Evolutionary conservation across 2,113 vertebrate species (phyloP).

Genomic region (Eonycteris spelaea): DNA sequence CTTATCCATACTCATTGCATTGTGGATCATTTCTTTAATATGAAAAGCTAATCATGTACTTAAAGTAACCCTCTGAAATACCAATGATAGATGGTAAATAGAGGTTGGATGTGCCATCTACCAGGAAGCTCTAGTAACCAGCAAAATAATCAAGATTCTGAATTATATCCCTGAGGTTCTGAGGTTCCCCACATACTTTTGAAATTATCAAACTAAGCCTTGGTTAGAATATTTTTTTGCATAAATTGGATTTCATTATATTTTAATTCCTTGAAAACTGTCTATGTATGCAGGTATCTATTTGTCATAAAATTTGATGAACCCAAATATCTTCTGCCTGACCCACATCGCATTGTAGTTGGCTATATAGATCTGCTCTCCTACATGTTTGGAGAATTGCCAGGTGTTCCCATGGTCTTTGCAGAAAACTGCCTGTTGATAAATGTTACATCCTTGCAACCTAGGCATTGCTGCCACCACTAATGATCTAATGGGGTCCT

Average conservation of each 20-base stretch:
- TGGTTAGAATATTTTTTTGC: background rate
- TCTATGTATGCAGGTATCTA: background rate
- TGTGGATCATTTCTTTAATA: constrained; percentile 7
- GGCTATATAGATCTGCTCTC: background rate
- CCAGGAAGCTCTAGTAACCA: background rate
- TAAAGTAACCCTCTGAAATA: background rate
- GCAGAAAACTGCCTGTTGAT: constrained; percentile 31
- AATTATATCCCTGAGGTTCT: background rate
- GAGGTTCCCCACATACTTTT: background rate
- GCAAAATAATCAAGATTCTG: background rate
- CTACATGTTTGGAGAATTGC: background rate
- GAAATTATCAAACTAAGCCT: constrained; percentile 5
- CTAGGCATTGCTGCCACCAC: background rate
- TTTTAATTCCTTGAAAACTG: constrained; percentile 41
- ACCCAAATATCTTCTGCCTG: background rate
- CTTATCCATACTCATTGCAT: background rate
- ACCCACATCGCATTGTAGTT: background rate
- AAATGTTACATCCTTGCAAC: background rate
- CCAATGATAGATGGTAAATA: background rate
- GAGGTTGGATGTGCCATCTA: background rate
- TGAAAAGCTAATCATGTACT: constrained; percentile 41
- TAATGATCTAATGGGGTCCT: constrained; percentile 11
- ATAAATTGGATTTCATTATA: background rate
- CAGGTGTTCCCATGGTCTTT: background rate
- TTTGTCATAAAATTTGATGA: constrained; percentile 26